phyloP scores from a whole-genome alignment of 2,113 vertebrate species.

The Pimephales promelas region DNA sequence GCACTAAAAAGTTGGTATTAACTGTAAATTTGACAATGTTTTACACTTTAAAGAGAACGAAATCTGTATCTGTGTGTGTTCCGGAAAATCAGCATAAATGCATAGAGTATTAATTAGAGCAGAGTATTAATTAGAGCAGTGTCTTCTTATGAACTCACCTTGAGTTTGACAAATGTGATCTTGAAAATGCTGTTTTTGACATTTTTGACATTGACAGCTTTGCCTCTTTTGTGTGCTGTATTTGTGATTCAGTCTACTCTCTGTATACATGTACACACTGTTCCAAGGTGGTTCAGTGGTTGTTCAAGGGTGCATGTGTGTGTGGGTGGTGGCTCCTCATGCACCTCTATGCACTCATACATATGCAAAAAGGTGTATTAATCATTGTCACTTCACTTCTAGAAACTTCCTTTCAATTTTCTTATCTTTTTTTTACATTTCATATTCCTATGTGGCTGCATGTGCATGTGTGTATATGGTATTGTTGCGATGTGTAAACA shows the following conservation, averaged over 20 bases:
- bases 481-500: not conserved
- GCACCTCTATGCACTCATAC: not conserved
- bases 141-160: conserved; percentile 6
- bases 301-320: conserved; percentile 37
- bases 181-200: conserved; percentile 5
- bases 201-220: conserved; percentile 39
- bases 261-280: conserved; percentile 39
- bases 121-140: not conserved
- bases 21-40: not conserved
- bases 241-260: conserved; percentile 33
- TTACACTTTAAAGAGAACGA: not conserved
- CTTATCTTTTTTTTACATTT: not conserved
- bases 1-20: not conserved
- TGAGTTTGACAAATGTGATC: conserved; percentile 36
- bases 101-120: not conserved
- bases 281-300: conserved; percentile 28
- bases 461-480: not conserved
- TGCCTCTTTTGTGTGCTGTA: conserved; percentile 10
- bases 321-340: not conserved
- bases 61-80: not conserved
- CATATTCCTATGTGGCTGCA: not conserved
- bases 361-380: not conserved
- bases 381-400: not conserved
- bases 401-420: not conserved
- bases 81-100: not conserved